Evolutionary conservation across 2,888 invertebrate species (phyloP), one percentile per base, ranked within the genome.

Genomic region (Drosophila fulvimacula): DNA sequence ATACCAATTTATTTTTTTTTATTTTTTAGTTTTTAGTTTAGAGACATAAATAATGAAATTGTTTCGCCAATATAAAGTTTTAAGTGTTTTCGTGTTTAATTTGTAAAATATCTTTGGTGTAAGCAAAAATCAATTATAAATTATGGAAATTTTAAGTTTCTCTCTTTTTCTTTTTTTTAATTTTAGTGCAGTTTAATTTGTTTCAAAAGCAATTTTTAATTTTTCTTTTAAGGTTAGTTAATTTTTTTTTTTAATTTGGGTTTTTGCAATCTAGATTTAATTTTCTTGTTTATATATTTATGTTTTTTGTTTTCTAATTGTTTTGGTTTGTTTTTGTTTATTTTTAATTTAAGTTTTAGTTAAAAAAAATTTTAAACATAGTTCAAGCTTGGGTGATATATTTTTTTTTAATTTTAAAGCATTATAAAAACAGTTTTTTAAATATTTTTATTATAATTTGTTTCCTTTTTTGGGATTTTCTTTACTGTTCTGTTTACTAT

Each of bases 51-150:
- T 81, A 58, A 77, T 73, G 58, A 64, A 68, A 61, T 76, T 75
- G 82, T 75, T 75, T 74, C 82, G 90, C 88, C 89, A 86, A 90
- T 88, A 90, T 86, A 82, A 76, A 73, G 64, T 76, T 82, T 81
- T 73, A 64, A 61, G 69, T 69, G 77, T 76, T 59, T 72, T 65
- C 58, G 62, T 68, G 72, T 73, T 60, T 79, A 55, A 56, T 65
- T 60, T 84, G 75, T 73, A 74, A 69, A 83, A 71, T 78, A 80
- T 73, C 69, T 77, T 74, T 70, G 69, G 70, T 79, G 64, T 74
- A 73, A 82, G 88, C 82, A 82, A 83, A 83, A 83, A 82, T 81
- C 76, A 89, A 38, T 38, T 27, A 27, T 2, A 38, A 52, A 52
- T 24, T 10, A 24, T 38, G 36, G 5, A 52, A 38, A 51, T 32